These are phyloP conservation scores for Noctilio leporinus DNA, from an alignment of 2,113 vertebrate genomes.

Conservation along the genomic window DNA sequence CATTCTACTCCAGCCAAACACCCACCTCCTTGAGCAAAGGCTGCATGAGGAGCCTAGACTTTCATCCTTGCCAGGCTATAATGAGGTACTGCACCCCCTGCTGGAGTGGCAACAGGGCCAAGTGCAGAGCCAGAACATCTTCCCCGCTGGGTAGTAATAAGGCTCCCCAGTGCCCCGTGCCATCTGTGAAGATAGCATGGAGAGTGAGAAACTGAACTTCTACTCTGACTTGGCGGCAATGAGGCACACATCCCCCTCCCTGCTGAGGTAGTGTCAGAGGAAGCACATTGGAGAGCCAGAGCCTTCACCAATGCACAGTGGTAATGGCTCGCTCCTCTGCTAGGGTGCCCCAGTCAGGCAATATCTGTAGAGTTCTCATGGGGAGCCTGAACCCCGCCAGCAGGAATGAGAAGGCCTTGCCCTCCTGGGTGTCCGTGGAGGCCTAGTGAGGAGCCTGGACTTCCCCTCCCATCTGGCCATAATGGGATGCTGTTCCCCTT, in stretches of 20 bases:
- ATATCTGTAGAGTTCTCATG: too few species aligned
- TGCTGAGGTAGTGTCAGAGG: not conserved
- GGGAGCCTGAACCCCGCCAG: not conserved
- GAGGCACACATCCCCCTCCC: not conserved
- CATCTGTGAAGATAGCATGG: not conserved
- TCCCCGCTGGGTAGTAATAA: not conserved
- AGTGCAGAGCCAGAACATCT: not conserved
- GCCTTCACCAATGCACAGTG: not conserved
- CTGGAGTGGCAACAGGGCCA: not conserved
- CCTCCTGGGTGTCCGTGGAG: not conserved
- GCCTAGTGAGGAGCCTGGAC: not conserved
- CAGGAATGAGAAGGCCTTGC: not conserved
- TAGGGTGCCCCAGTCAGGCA: not conserved
- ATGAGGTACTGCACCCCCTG: not conserved
- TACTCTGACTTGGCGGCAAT: too few species aligned
- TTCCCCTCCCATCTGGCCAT: not conserved
- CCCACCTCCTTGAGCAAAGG: not conserved
- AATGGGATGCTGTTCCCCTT: not conserved
- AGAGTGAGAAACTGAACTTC: not conserved
- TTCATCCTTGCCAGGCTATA: not conserved
- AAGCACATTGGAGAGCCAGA: not conserved
- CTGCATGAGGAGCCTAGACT: not conserved
- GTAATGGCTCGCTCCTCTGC: too few species aligned
- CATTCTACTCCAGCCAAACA: not conserved
- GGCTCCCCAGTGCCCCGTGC: not conserved